phyloP scores from a whole-genome alignment of 2,888 invertebrate genomes.

The Epicampocera succincta region DNA sequence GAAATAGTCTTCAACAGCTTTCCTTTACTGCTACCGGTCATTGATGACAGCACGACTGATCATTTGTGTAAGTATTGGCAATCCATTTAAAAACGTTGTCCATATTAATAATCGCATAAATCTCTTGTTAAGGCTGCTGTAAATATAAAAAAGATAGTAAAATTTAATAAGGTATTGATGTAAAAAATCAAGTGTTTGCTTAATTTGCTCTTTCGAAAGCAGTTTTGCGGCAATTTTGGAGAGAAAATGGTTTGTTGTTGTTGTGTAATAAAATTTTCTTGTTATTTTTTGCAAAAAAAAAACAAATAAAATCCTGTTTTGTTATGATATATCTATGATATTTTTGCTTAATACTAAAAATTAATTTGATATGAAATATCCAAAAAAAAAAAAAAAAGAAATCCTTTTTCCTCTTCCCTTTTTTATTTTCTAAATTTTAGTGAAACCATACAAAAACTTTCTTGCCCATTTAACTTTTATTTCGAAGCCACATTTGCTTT shows the following conservation, averaged over 20 bases:
- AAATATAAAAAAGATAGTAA: slow-evolving; percentile 38
- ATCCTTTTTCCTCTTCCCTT: too few relatives aligned
- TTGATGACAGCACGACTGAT: slow-evolving; percentile 1
- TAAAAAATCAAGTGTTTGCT: slow-evolving; percentile 60
- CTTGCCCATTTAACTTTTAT: slow-evolving; percentile 51
- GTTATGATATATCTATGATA: too few relatives aligned
- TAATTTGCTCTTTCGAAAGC: background rate
- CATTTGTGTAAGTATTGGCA: slow-evolving; percentile 60
- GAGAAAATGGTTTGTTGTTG: too few relatives aligned
- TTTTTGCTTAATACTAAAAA: too few relatives aligned
- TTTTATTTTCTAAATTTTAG: slow-evolving; percentile 10
- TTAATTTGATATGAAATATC: background rate
- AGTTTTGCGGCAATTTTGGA: too few relatives aligned
- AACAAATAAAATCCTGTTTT: too few relatives aligned
- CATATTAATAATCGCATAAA: background rate
- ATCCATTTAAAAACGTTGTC: background rate
- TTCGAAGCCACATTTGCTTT: slow-evolving; percentile 55
- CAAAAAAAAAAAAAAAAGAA: slow-evolving; percentile 24
- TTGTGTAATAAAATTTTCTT: too few relatives aligned
- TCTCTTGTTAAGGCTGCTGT: slow-evolving; percentile 54
- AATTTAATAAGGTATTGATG: slow-evolving; percentile 28
- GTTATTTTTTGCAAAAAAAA: too few relatives aligned
- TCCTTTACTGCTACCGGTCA: background rate
- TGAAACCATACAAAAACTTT: slow-evolving; percentile 44
- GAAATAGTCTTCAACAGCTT: background rate